Evolutionary conservation across 2,113 vertebrate species (phyloP), one percentile per base, ranked within the genome.

Genomic region (Hemiscyllium ocellatum): DNA sequence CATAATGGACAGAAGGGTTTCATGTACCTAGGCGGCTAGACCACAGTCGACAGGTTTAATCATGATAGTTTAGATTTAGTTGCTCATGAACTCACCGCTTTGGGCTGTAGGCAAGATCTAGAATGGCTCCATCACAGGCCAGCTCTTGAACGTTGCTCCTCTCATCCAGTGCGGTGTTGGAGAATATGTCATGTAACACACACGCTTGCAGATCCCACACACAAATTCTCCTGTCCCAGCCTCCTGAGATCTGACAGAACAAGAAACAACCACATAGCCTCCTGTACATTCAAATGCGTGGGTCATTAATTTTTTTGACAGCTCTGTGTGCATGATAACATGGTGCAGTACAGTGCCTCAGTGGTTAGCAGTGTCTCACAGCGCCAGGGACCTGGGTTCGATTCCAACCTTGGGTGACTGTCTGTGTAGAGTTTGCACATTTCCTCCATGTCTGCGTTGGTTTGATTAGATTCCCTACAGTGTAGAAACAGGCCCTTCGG

Each of bases 181-280:
- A 96, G 90, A 96, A 96, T 22, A 96, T 96, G 61, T 96, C 95
- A 69, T 95, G 91, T 29, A 97, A 96, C 65, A 91, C 95, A 56
- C 80, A 91, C 15, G 78, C 94, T 33, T 96, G 68, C 61, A 97
- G 83, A 94, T 96, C 95, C 96, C 96, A 97, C 69, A 97, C 72
- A 86, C 96, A 97, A 20, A 97, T 90, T 95, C 96, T 96, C 95
- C 96, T 91, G 95, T 97, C 96, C 96, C 96, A 97, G 85, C 96
- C 96, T 15, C 96, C 96, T 94, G 96, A 96, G 66, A 97, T 93
- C 96, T 97, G 85, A 61, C 89, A 94, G 69, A 70, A 37, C 29
- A 68, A 7, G 66, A n/a, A 66, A 42, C 15, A 1, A n/a, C 33
- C 0, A 83, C n/a, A 19, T 42, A 19, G n/a, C 17, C 78, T 83